Evolutionary conservation across 2,888 invertebrate genomes (phyloP).

Genomic region (Archips crataeganus): DNA sequence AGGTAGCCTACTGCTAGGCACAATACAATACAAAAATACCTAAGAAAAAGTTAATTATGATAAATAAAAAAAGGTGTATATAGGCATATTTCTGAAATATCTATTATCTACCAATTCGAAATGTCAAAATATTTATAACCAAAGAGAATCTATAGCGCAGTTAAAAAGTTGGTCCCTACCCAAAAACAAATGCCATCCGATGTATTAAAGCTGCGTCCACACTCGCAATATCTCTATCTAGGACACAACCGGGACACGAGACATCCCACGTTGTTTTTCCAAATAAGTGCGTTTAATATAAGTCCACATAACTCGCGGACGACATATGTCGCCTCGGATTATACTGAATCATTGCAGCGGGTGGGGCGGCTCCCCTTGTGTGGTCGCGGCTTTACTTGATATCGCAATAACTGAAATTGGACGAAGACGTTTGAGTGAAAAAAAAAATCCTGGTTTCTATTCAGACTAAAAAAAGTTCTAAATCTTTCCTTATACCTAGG

Average conservation of each 20-base stretch:
- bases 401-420: conserved; percentile 41
- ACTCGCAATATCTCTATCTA: conserved; percentile 22
- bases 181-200: conserved; percentile 17
- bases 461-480: not conserved
- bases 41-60: no score
- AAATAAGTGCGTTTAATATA: conserved; percentile 42
- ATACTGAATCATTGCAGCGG: conserved; percentile 32
- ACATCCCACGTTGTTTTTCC: conserved; percentile 27
- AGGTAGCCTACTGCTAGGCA: no score
- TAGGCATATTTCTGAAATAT: no score
- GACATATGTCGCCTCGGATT: conserved; percentile 68
- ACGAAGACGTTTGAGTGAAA: conserved; percentile 28
- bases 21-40: no score
- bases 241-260: not conserved
- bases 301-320: conserved; percentile 73
- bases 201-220: conserved; percentile 5
- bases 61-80: no score
- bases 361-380: conserved; percentile 34
- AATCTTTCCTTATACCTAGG: not conserved
- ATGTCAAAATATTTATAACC: conserved; percentile 17
- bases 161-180: conserved; percentile 11
- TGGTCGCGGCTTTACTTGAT: conserved; percentile 37
- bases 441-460: not conserved
- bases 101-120: no score
- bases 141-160: not conserved